These are phyloP conservation scores for Spodoptera picta DNA, from an alignment of 2,888 invertebrate species.

Conservation along the genomic window DNA sequence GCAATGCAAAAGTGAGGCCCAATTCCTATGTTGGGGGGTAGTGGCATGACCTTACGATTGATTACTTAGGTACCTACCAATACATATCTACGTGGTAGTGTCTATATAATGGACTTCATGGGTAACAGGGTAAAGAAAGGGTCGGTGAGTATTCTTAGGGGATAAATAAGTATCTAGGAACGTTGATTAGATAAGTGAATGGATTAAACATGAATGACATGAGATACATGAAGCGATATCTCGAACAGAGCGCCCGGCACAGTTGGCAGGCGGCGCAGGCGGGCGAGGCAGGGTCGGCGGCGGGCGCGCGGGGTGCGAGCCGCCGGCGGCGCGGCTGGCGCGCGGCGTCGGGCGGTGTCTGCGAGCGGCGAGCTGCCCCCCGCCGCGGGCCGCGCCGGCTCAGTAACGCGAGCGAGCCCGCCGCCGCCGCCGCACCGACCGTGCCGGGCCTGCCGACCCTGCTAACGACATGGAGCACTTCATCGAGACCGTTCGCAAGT, in stretches of 20 bases:
- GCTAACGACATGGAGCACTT: slow-evolving; percentile 78
- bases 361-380: slow-evolving; percentile 36
- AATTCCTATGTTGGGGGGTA: too few species aligned
- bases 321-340: slow-evolving; percentile 26
- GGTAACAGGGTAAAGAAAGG: too few species aligned
- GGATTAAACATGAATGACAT: too few species aligned
- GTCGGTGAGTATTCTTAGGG: too few species aligned
- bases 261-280: slow-evolving; percentile 9
- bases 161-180: too few species aligned
- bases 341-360: slow-evolving; percentile 29
- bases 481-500: slow-evolving; percentile 82
- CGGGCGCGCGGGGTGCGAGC: slow-evolving; percentile 11
- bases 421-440: slow-evolving; percentile 52
- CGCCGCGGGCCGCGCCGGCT: slow-evolving; percentile 35
- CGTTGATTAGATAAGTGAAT: too few species aligned
- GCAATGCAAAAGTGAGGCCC: too few species aligned
- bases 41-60: too few species aligned
- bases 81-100: too few species aligned
- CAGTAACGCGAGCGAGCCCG: slow-evolving; percentile 59
- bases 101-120: too few species aligned
- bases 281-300: slow-evolving; percentile 8
- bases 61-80: too few species aligned
- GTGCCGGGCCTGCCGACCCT: slow-evolving; percentile 50
- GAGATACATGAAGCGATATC: too few species aligned
- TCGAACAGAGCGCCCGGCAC: neutral